Evolutionary conservation across 2,888 invertebrate genomes (phyloP), one percentile per base, ranked within the genome.

Genomic region (Molorchus minor): DNA sequence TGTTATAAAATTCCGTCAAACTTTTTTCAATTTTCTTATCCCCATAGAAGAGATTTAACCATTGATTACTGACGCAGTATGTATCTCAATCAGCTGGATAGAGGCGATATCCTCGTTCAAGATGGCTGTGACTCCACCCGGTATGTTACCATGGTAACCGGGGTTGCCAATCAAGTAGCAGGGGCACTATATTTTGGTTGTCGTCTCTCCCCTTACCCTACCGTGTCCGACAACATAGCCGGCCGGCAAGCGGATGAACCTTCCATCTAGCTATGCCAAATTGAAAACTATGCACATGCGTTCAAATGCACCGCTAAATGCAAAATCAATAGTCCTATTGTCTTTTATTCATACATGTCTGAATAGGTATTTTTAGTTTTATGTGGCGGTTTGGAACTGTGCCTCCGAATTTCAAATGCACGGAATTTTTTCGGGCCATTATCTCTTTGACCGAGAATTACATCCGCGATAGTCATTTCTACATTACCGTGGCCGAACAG

Each of bases 111-210:
- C 63, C 66, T 58, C 67, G 66, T 75, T 72, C 77, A 79, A 79
- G 76, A 78, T 79, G 79, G 79, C 79, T 75, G 75, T 75, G 78
- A 78, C 78, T 78, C 79, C 79, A 78, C 76, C 77, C 77, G 74
- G 58, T 54, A 33, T 62, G 79, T 77, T 72, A 70, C 76, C 75
- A 78, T 78, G 74, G 77, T 68, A 72, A 79, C 79, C 69, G 70
- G 64, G 69, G 64, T 69, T 61, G 63, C 69, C 76, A 76, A 75
- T 76, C 74, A 73, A 73, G 73, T 70, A 71, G 74, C 70, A 69
- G 70, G 70, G 73, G 74, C 69, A 70, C 69, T 69, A 71, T 74
- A n/a, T n/a, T n/a, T 73, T 69, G 71, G 72, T 67, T 63, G 64
- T 67, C 64, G 64, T 58, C 67, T 66, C 63, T 62, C 58, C 59